Conservation (phyloP, 2,113 vertebrate species). For the Chaetops frenatus region DNA sequence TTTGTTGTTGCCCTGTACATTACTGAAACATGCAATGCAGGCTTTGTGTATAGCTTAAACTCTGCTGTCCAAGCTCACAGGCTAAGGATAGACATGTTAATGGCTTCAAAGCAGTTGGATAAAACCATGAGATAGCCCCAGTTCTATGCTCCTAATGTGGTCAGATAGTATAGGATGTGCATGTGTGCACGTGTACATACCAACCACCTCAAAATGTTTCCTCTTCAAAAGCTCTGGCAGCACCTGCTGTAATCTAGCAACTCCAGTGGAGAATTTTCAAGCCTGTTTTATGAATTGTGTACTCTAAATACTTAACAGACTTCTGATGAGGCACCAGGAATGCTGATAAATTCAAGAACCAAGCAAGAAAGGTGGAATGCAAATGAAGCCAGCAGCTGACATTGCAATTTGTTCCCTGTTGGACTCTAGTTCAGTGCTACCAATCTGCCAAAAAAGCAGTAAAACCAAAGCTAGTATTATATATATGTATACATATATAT, state of each 20-base stretch:
- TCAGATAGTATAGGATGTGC: neutral
- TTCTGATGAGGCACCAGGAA: neutral
- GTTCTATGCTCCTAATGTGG: neutral
- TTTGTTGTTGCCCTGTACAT: neutral
- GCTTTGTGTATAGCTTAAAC: neutral
- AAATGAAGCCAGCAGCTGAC: neutral
- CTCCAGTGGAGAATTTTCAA: neutral
- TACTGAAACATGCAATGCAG: fast-evolving
- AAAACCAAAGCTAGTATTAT: neutral
- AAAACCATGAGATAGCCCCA: neutral
- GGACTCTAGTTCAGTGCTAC: neutral
- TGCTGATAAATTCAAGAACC: neutral
- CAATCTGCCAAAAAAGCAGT: neutral
- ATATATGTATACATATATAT: too few species aligned
- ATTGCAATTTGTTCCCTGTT: neutral
- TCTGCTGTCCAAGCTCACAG: neutral
- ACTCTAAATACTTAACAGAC: neutral
- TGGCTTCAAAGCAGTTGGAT: neutral
- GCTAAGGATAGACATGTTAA: neutral
- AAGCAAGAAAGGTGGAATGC: neutral
- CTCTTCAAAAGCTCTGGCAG: neutral
- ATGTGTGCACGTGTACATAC: neutral
- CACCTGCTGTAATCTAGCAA: neutral
- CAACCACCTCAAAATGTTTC: neutral
- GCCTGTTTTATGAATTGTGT: neutral